Base-by-base conservation (phyloP, 2,797 vertebrate species). In the Danio jaintianensis region DNA sequence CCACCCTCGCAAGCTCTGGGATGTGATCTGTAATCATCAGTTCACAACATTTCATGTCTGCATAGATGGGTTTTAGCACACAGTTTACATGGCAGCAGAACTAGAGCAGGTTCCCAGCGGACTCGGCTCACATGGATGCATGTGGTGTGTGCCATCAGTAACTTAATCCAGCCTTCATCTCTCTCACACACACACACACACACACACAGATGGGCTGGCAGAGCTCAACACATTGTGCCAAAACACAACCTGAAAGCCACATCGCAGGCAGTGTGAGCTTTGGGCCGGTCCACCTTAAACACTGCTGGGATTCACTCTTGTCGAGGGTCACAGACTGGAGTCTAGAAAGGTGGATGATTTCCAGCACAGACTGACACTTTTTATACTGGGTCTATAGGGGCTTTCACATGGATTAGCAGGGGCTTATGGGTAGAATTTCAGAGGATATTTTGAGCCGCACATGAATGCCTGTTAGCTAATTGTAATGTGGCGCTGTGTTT, bases 141-240 rank as follows among this genome's bases (percentile, higher is more conserved):
- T 20, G 12, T 18, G n/a, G 7, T 13, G 52, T 20, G 42, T 80
- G 78, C 52, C 20, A 63, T 71, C 66, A 53, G 56, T 62, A 75
- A 76, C 16, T n/a, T 82, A 82, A 82, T 82, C 80, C 55, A 63
- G 47, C 38, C 53, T 36, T 66, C 63, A 73, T 22, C 15, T 71
- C 64, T 16, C 62, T 11, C 63, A 55, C 81, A 50, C 67, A 66
- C 16, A 63, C 20, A 68, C 69, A 45, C 58, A 40, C 76, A 75
- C 82, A 59, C 72, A 68, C 84, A 85, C 29, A 29, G 85, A 84
- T 86, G 85, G 79, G 64, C 62, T 79, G 79, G 76, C 79, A 77
- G 53, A 74, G 42, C 71, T 47, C 20, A 0, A 71, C 29, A 43
- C 45, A 50, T 75, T 71, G 71, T 77, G 67, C 71, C 79, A 79